These are phyloP conservation scores for Thinocorus orbignyianus DNA, from an alignment of 2,113 vertebrate species.

Conservation along the genomic window DNA sequence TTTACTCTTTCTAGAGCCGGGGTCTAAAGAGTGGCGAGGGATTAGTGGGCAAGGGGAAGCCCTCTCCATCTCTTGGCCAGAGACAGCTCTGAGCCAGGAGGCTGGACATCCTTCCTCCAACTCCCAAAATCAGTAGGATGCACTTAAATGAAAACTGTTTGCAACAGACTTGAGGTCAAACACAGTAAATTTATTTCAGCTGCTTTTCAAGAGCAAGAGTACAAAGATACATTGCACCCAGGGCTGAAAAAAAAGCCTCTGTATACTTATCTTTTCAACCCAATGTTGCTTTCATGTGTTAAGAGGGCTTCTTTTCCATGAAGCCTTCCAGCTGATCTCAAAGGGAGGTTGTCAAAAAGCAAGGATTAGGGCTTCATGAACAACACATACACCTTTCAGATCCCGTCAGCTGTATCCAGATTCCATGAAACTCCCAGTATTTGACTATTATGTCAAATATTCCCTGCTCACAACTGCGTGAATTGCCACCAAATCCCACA, in stretches of 20 bases:
- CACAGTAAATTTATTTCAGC: not conserved
- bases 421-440: rapidly evolving
- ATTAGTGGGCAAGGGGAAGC: not conserved
- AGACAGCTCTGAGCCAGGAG: not conserved
- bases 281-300: not conserved
- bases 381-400: not conserved
- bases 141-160: not conserved
- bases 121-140: not conserved
- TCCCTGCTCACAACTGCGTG: not conserved
- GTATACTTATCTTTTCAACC: not conserved
- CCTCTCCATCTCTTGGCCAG: not conserved
- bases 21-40: not conserved
- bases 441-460: rapidly evolving
- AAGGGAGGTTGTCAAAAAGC: not conserved
- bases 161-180: not conserved
- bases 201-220: not conserved
- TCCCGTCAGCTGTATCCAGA: not conserved
- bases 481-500: not conserved
- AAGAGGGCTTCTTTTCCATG: not conserved
- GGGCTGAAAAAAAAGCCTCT: not conserved
- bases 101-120: rapidly evolving
- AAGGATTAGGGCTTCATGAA: not conserved
- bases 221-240: not conserved
- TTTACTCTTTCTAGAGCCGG: not conserved
- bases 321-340: not conserved